Evolutionary conservation across 2,113 vertebrate genomes (phyloP).

Genomic region (Vidua macroura): DNA sequence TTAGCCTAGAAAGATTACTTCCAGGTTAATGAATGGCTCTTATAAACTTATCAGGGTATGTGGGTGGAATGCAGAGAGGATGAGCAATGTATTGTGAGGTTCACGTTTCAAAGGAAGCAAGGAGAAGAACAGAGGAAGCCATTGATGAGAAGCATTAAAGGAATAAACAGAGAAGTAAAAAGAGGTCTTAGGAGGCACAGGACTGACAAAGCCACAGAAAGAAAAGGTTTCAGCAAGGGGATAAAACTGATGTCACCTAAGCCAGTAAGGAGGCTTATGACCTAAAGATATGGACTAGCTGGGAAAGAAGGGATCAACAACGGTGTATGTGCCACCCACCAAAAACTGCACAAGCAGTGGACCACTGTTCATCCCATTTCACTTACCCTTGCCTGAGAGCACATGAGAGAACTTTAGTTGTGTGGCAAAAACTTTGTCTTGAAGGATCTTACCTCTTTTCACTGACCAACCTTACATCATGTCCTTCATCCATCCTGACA

Average conservation of each 20-base stretch:
- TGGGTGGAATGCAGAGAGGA: neutral
- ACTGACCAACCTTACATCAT: neutral
- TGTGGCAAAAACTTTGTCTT: neutral
- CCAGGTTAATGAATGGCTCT: neutral
- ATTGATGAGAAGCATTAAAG: neutral
- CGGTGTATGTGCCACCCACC: fast-evolving
- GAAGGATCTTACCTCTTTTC: neutral
- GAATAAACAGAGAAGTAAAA: neutral
- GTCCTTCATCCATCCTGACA: neutral
- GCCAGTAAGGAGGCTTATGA: neutral
- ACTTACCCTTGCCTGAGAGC: neutral
- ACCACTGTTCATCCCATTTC: neutral
- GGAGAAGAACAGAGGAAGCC: neutral
- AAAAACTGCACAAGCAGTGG: neutral
- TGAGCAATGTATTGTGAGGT: neutral
- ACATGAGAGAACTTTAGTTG: neutral
- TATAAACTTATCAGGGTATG: neutral
- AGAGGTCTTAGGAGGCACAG: neutral
- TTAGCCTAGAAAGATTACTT: neutral
- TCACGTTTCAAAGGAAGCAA: neutral
- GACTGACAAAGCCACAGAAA: neutral
- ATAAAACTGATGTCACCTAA: neutral
- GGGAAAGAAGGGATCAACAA: neutral
- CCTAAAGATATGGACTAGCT: neutral
- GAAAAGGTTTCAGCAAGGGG: neutral